Evolutionary conservation across 2,797 vertebrate species (phyloP).

Genomic region (Leucoraja ocellata): DNA sequence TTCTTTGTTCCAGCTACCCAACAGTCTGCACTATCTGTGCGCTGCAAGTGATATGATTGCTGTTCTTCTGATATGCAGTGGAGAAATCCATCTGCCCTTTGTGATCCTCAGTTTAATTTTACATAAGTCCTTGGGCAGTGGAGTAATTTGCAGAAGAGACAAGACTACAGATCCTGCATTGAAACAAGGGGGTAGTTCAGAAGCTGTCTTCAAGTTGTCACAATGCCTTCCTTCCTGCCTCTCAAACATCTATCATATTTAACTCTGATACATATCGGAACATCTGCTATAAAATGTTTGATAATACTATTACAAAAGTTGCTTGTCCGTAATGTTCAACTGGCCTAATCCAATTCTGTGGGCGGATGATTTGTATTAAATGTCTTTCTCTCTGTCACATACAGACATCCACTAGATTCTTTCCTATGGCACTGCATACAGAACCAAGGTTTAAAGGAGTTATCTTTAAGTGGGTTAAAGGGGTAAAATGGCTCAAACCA

Average conservation of each 20-base stretch:
- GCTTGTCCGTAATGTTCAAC: not conserved
- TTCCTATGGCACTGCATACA: not conserved
- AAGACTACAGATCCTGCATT: not conserved
- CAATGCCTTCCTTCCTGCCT: not conserved
- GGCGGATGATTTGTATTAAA: not conserved
- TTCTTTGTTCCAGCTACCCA: not conserved
- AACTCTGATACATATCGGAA: not conserved
- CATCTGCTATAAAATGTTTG: not conserved
- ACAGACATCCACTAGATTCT: not conserved
- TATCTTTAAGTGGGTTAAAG: not conserved
- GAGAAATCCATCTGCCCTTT: not conserved
- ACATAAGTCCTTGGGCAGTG: not conserved
- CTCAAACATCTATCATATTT: not conserved
- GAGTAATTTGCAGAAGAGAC: not conserved
- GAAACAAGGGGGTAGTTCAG: not conserved
- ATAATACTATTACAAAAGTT: not conserved
- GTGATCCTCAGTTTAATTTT: not conserved
- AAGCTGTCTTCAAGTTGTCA: not conserved
- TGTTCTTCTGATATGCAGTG: not conserved
- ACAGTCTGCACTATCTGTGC: not conserved
- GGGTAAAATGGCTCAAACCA: not conserved
- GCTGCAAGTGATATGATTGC: not conserved
- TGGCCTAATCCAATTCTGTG: not conserved
- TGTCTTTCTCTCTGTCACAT: not conserved
- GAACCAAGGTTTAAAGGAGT: not conserved